Evolutionary conservation across 2,113 vertebrate genomes (phyloP), one percentile per base, ranked within the genome.

Genomic region (Cyrtonyx montezumae): DNA sequence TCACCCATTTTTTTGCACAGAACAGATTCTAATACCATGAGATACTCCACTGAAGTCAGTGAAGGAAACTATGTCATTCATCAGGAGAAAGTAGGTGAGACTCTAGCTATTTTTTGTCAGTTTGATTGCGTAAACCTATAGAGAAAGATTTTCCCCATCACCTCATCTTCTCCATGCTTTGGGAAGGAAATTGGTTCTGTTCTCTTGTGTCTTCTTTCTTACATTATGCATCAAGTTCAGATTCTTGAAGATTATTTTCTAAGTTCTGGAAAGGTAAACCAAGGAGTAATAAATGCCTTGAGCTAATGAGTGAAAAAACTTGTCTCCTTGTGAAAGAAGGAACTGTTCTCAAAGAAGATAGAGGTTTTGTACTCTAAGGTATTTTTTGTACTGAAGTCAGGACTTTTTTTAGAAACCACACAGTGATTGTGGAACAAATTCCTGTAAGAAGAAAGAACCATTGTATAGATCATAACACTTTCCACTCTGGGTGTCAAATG

Each of bases 21-120:
- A 69, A 1, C 16, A 55, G 8, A 46, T 25, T 69, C 16, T 15
- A 3, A 0, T 48, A 37, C 9, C 14, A 30, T 0, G 0, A 19
- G 36, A 62, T 45, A 9, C 3, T 37, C 11, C 11, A 7, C 3
- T 34, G 37, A 91, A 48, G 12, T 30, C 14, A 58, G 37, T 12
- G 26, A 3, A 73, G 21, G 22, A 73, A 86, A 79, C 5, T 43
- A 9, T 61, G 32, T 6, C 28, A 77, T 42, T 73, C 30, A 78
- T 21, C 21, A 13, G 8, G 8, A 59, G 53, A 53, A 59, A 90
- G 16, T 13, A 9, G 4, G 6, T 68, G 65, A 76, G 48, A n/a
- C 2, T 36, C 36, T 18, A 69, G 23, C 8, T 79, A 4, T 4
- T 51, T 88, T 94, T 80, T 80, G 12, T 34, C 23, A 78, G 14